Percentiles rank a stretch among this genome's conserved stretches.
phyloP scores from a whole-genome alignment of 2,113 vertebrate genomes.

The Lutjanus erythropterus region DNA sequence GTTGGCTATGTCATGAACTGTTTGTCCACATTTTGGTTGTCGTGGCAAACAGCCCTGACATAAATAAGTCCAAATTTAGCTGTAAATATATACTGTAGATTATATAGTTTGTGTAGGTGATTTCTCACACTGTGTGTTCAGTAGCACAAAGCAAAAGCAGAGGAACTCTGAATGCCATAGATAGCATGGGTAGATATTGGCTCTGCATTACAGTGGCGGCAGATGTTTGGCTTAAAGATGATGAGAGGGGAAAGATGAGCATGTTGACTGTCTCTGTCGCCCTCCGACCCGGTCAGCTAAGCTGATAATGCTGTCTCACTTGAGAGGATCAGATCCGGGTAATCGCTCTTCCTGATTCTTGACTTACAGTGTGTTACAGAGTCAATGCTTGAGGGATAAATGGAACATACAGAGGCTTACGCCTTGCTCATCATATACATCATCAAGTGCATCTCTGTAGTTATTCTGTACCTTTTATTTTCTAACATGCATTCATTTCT shows the following conservation, averaged over 20 bases:
- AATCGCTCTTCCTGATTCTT: conserved; percentile 53
- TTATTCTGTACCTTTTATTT: background rate
- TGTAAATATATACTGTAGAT: too few relatives aligned
- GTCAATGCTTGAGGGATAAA: background rate
- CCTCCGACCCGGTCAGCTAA: conserved; percentile 35
- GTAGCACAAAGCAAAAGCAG: background rate
- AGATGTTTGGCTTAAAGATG: conserved; percentile 69
- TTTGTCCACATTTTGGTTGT: background rate
- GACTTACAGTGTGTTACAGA: conserved; percentile 10
- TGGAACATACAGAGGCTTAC: conserved; percentile 21
- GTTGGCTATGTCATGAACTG: too few relatives aligned
- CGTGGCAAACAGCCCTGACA: background rate
- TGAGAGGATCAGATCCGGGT: conserved; percentile 61
- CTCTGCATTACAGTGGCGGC: conserved; percentile 44
- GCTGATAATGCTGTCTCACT: conserved; percentile 42
- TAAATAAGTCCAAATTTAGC: background rate
- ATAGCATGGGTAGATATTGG: too few relatives aligned
- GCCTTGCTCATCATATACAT: background rate
- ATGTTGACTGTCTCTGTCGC: conserved; percentile 25
- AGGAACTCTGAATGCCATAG: conserved; percentile 4
- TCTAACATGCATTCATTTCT: background rate
- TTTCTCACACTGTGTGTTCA: background rate
- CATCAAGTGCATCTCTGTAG: background rate
- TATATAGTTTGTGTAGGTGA: background rate
- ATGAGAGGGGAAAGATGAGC: conserved; percentile 47